Evolutionary conservation across 2,113 vertebrate genomes (phyloP).

Genomic region (Butorides virescens): DNA sequence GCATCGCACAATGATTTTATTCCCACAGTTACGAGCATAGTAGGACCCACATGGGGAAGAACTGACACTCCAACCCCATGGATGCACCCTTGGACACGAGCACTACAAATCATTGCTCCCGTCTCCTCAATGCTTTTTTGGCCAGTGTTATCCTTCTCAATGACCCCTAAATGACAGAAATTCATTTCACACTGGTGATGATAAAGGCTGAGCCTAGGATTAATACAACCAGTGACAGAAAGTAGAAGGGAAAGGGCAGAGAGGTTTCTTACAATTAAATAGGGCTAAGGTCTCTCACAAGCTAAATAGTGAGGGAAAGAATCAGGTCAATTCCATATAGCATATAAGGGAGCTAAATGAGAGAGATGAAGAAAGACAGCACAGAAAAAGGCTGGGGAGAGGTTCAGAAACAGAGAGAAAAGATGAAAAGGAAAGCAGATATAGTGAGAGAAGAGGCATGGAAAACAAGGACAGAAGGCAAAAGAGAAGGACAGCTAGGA

Average conservation of each 20-base stretch:
- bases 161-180: slow-evolving; percentile 1
- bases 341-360: neutral
- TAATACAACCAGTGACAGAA: neutral
- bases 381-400: neutral
- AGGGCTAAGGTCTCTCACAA: neutral
- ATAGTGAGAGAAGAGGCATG: neutral
- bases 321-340: neutral
- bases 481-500: slow-evolving; percentile 6
- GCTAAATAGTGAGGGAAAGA: neutral
- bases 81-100: neutral
- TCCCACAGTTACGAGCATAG: neutral
- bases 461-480: neutral
- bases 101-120: neutral
- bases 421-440: slow-evolving; percentile 27
- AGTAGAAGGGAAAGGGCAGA: neutral
- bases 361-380: neutral
- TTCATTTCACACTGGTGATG: neutral
- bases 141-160: neutral
- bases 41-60: neutral
- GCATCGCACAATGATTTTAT: neutral
- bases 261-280: neutral
- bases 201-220: neutral
- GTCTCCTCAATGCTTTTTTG: neutral
- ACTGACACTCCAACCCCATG: neutral
- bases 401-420: slow-evolving; percentile 13